Conservation (phyloP, 2,888 invertebrate genomes). For the Hetaerina titia region DNA sequence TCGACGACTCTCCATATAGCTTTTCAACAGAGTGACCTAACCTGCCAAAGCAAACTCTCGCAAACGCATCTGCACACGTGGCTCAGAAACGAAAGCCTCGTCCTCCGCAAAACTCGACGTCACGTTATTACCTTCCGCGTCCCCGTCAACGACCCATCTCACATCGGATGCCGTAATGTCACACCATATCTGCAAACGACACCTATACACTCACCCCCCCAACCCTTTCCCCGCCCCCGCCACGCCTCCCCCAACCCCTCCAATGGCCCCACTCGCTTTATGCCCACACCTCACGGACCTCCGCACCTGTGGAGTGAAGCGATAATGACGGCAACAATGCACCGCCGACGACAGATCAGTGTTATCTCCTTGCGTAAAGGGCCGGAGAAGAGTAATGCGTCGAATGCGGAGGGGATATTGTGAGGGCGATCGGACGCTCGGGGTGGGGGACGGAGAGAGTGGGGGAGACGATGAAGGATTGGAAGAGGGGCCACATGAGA, state of each 20-base stretch:
- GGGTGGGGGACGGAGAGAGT: neutral
- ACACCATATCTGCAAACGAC: neutral
- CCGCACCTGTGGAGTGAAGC: slow-evolving; percentile 39
- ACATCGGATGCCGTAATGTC: slow-evolving; percentile 29
- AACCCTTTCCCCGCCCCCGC: neutral
- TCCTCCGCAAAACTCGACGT: neutral
- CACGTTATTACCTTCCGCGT: neutral
- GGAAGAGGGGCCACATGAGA: too few species aligned
- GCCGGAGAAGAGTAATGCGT: slow-evolving; percentile 22
- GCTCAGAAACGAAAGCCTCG: neutral
- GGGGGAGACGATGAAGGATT: too few species aligned
- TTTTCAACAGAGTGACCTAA: neutral
- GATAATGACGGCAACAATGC: slow-evolving; percentile 45
- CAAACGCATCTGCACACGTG: neutral
- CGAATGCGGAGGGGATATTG: neutral
- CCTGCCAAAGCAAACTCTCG: neutral
- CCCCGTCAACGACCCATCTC: slow-evolving; percentile 18
- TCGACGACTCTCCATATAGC: neutral
- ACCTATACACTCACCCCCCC: neutral
- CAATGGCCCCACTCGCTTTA: neutral
- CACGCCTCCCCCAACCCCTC: neutral
- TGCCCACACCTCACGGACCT: neutral
- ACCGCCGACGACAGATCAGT: slow-evolving; percentile 47
- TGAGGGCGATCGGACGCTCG: neutral
- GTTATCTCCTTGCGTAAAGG: slow-evolving; percentile 13